Evolutionary conservation across 2,888 invertebrate genomes (phyloP), one percentile per base, ranked within the genome.

Genomic region (Drosophila antonietae): DNA sequence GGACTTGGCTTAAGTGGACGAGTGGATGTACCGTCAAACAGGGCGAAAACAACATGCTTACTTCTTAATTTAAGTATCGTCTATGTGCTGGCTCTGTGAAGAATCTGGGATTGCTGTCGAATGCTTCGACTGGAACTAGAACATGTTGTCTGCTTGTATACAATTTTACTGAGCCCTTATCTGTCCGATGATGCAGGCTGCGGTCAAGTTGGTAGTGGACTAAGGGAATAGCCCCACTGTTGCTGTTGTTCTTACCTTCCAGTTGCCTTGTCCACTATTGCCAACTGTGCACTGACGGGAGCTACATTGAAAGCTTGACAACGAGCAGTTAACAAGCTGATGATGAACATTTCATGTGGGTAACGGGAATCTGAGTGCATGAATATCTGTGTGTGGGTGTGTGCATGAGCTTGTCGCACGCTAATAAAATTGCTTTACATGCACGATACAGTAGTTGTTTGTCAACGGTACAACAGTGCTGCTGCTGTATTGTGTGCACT

Each of bases 321-420:
- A 78, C 79, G 60, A 68, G 60, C 62, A 70, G 64, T 65, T 76
- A 80, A 80, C 83, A 80, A 76, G 80, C 76, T 77, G 68, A 66
- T 75, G 77, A 72, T 80, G 80, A 75, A 66, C 68, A 64, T 39
- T 47, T 72, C 49, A 44, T 69, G 59, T 72, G 68, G 55, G 12
- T 39, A 58, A 49, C 23, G 33, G 18, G 8, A 33, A 58, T 55
- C 35, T 47, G 23, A 37, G 35, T 51, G 43, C 33, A 23, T 47
- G 39, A n/a, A 33, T 51, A 9, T 44, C 33, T 44, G 15, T 44
- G 35, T 52, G 39, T 63, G 39, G 37, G 41, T 60, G 46, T 39
- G 20, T 52, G 28, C 59, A 35, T 41, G 31, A 57, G 46, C 46
- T 37, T 69, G 44, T 37, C 55, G 75, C 69, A 69, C 58, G 52